phyloP scores from a whole-genome alignment of 1,140 invertebrate species.

The Drosophila malerkotliana region DNA sequence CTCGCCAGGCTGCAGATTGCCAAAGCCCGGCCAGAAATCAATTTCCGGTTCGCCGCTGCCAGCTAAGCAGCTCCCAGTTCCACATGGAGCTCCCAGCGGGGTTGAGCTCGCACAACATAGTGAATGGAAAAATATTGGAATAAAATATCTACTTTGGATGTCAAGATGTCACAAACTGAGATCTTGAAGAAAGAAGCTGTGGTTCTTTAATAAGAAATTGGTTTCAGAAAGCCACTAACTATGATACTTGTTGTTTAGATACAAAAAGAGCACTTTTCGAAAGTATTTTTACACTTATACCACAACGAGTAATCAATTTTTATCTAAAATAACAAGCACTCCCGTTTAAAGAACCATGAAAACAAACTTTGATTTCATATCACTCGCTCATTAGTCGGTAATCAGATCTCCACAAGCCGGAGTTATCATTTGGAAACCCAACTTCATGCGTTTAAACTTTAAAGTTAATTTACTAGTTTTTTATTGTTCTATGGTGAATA shows the following conservation, averaged over 20 bases:
- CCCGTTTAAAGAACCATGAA: constrained; percentile 2
- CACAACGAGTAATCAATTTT: background rate
- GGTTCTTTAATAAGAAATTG: too few species aligned
- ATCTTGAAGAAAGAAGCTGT: too few species aligned
- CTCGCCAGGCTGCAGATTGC: constrained; percentile 53
- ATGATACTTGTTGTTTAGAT: too few species aligned
- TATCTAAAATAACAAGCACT: too few species aligned
- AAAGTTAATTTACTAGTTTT: constrained; percentile 20
- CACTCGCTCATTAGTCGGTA: constrained; percentile 18
- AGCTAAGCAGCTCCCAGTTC: background rate
- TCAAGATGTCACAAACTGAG: too few species aligned
- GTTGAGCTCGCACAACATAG: background rate
- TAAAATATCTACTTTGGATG: background rate
- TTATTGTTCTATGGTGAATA: constrained; percentile 20
- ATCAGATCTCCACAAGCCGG: constrained; percentile 20
- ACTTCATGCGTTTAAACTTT: constrained; percentile 22
- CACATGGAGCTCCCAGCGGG: background rate
- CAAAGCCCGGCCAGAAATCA: constrained; percentile 67
- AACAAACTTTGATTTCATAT: constrained; percentile 12
- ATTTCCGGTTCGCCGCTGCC: constrained; percentile 58
- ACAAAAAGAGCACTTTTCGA: too few species aligned
- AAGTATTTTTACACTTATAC: too few species aligned
- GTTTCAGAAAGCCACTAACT: too few species aligned
- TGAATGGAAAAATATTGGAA: background rate
- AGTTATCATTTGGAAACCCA: constrained; percentile 15